Conservation (phyloP, 2,113 vertebrate species). For the Lycaon pictus region DNA sequence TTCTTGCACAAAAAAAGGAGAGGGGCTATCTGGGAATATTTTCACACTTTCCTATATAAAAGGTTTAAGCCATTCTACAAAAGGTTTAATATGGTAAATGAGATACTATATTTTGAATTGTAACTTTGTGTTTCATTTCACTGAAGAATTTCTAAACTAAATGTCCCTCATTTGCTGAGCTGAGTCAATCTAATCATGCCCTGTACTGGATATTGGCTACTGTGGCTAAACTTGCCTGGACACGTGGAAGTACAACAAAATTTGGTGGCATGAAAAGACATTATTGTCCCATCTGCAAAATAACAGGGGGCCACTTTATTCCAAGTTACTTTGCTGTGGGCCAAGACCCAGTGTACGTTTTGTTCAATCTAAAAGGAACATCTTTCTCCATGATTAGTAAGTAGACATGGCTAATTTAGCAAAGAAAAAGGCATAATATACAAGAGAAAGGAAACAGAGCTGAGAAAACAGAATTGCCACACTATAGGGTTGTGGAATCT, state of each 20-base stretch:
- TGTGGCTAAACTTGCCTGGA: not conserved
- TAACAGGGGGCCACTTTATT: not conserved
- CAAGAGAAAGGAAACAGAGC: not conserved
- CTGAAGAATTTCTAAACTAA: conserved; percentile 49
- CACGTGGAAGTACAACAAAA: not conserved
- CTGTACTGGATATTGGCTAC: not conserved
- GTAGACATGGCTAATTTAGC: not conserved
- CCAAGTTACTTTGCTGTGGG: not conserved
- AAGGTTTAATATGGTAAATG: conserved; percentile 68
- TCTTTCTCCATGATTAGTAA: not conserved
- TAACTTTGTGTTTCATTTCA: conserved; percentile 64
- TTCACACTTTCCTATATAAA: conserved; percentile 65
- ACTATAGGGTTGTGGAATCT: not conserved
- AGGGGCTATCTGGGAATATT: conserved; percentile 28
- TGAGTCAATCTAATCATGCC: not conserved
- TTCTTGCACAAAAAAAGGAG: not conserved
- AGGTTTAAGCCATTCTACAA: conserved; percentile 70
- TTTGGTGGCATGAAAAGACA: not conserved
- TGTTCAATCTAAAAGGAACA: not conserved
- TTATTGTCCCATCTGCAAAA: not conserved
- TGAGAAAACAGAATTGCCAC: not conserved
- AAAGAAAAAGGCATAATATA: not conserved
- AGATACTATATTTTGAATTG: conserved; percentile 68
- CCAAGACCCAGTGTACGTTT: not conserved
- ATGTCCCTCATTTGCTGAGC: not conserved